Evolutionary conservation across 2,888 invertebrate genomes (phyloP).

Genomic region (Nymphalis polychloros): DNA sequence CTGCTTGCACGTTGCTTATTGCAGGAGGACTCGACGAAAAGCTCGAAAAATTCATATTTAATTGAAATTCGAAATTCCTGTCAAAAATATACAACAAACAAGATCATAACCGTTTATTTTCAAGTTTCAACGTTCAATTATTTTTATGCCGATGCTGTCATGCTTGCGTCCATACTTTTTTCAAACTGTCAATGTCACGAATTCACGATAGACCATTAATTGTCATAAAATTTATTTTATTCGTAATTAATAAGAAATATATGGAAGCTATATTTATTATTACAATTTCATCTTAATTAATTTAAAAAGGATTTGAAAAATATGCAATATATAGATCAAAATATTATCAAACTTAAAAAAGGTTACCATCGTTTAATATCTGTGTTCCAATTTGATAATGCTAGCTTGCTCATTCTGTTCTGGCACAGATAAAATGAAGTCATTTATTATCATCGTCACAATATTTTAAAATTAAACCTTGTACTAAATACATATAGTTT

Average conservation of each 20-base stretch:
- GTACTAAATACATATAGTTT: neutral
- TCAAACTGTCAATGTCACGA: slow-evolving; percentile 18
- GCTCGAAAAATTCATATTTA: slow-evolving; percentile 54
- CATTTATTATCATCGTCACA: slow-evolving; percentile 5
- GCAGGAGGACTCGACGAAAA: slow-evolving; percentile 44
- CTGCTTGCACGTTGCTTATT: slow-evolving; percentile 42
- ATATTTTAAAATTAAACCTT: slow-evolving; percentile 5
- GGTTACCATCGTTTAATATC: neutral
- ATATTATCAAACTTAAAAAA: too few species aligned
- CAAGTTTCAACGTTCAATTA: slow-evolving; percentile 25
- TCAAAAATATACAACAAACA: slow-evolving; percentile 14
- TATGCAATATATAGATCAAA: too few species aligned
- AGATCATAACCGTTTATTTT: slow-evolving; percentile 37
- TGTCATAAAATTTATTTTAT: too few species aligned
- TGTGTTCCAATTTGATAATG: neutral
- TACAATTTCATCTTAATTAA: too few species aligned
- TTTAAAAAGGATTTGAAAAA: too few species aligned
- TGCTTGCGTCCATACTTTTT: slow-evolving; percentile 1
- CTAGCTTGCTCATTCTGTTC: slow-evolving; percentile 4
- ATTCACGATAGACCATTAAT: neutral
- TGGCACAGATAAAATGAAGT: slow-evolving; percentile 9
- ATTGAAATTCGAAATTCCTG: slow-evolving; percentile 23
- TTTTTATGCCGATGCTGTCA: slow-evolving; percentile 29
- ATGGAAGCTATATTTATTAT: too few species aligned
- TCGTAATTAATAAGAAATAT: too few species aligned